These are phyloP conservation scores for Chaetodon trifascialis DNA, from an alignment of 2,113 vertebrate genomes.

Conservation along the genomic window DNA sequence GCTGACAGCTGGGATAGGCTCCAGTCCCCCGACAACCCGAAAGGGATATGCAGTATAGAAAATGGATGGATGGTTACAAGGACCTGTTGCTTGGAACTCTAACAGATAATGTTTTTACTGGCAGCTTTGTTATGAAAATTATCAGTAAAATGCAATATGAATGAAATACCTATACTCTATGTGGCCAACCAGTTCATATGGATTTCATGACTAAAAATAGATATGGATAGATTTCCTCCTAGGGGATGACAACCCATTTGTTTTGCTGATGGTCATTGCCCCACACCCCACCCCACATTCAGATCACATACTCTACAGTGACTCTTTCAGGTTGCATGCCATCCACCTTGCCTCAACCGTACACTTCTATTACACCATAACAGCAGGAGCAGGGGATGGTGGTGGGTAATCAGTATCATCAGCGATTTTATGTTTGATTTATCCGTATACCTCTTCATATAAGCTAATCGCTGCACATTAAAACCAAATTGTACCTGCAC, in stretches of 20 bases:
- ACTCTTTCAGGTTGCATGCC: constrained; percentile 40
- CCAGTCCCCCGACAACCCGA: too few relatives aligned
- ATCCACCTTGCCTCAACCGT: constrained; percentile 59
- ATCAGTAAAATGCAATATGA: background rate
- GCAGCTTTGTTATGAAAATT: background rate
- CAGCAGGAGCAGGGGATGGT: constrained; percentile 43
- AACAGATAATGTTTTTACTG: background rate
- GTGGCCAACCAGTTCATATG: background rate
- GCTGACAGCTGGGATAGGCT: too few relatives aligned
- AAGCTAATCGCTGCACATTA: constrained; percentile 44
- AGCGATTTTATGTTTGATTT: constrained; percentile 76
- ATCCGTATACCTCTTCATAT: constrained; percentile 68
- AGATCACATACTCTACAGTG: constrained; percentile 55
- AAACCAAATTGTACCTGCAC: background rate
- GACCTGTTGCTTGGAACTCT: background rate
- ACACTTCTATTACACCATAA: constrained; percentile 76
- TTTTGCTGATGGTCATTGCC: constrained; percentile 75
- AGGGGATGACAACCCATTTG: constrained; percentile 81
- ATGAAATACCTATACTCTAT: background rate
- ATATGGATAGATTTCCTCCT: constrained; percentile 78
- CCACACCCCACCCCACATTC: constrained; percentile 25
- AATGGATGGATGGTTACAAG: too few relatives aligned
- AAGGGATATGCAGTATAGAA: too few relatives aligned
- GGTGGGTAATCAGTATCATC: constrained; percentile 70
- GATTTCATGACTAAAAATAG: constrained; percentile 63